Evolutionary conservation across 2,888 invertebrate genomes (phyloP), one percentile per base, ranked within the genome.

Genomic region (Choreutis nemorana): DNA sequence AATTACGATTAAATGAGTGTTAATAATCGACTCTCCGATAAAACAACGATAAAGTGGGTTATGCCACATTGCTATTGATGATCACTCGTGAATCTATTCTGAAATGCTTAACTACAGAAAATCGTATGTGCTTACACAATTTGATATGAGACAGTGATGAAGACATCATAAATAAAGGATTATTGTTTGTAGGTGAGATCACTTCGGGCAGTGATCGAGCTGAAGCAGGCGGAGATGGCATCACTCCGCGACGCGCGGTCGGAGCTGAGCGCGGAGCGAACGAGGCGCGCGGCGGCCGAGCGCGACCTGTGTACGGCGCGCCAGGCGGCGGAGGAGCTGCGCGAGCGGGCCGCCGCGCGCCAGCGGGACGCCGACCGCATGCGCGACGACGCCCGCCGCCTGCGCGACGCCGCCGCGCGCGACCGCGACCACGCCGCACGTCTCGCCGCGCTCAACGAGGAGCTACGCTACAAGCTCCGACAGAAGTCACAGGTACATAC

Each of bases 251-350:
- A 86, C 48, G 83, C 87, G 32, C 83, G 87, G 32, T 84, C 86
- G 13, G 86, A 89, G 45, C 79, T 90, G 29, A 71, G 83, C 23
- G 84, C 85, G 14, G 89, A 90, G 54, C 86, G 89, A 8, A 91
- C 91, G 46, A 83, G 87, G 32, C 82, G 94, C 39, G 85, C 85
- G 11, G 80, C 82, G 1, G 82, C 89, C 1, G 83, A 88, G 56
- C 87, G 90, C 18, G 89, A 87, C 40, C 84, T 89, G n/a, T 85
- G 87, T 12, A 79, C 87, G 0, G 81, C 94, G 16, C 85, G 90
- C 28, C 91, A 94, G 35, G 86, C 91, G 34, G 89, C 91, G 29
- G 95, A 95, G 60, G 95, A 97, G 67, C 72, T 96, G 31, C 85
- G 90, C 40, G 87, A 91, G 87, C 59, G 87, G 83, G 47, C 92